Evolutionary conservation across 2,797 vertebrate genomes (phyloP), one percentile per base, ranked within the genome.

Genomic region (Caiman crocodilus): DNA sequence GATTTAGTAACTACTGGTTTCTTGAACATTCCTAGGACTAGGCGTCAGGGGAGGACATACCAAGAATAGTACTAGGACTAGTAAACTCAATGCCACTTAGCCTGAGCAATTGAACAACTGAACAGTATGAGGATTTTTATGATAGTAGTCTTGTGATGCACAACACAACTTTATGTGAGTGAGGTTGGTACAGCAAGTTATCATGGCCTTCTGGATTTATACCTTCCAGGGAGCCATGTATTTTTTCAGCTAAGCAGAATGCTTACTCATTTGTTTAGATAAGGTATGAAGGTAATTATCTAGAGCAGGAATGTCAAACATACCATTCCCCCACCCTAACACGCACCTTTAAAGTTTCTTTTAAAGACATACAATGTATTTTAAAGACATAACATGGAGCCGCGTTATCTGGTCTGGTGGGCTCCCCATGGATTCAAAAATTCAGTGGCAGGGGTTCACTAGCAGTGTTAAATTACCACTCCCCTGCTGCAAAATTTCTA

Each of bases 81-180:
- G 14, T 58, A 58, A 88, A 80, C 17, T 76, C 14, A 15, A 9
- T n/a, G 18, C 5, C n/a, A 59, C 13, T 81, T 30, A 83, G 13
- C 5, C 17, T 71, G 11, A 76, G 14, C 4, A 55, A 55, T 2
- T 90, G 89, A 90, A 85, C 35, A 73, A 55, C 4, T 88, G 15
- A 58, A 83, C 2, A 73, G 69, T 81, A 7, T 12, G 90, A 35
- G 12, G 65, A 75, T 77, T 90, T 94, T 95, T 85, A 77, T 83
- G 35, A 63, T 50, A 60, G 35, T n/a, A 91, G 87, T 77, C 0
- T 0, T 30, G 28, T 32, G 26, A 42, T 74, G 50, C 26, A 55
- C 26, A 6, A 15, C 76, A 35, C 67, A 5, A 14, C 16, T 91
- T 84, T 79, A 26, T 65, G n/a, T n/a, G 16, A 17, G 17, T 84